phyloP scores from a whole-genome alignment of 1,140 invertebrate genomes.

The Teleopsis dalmanni region DNA sequence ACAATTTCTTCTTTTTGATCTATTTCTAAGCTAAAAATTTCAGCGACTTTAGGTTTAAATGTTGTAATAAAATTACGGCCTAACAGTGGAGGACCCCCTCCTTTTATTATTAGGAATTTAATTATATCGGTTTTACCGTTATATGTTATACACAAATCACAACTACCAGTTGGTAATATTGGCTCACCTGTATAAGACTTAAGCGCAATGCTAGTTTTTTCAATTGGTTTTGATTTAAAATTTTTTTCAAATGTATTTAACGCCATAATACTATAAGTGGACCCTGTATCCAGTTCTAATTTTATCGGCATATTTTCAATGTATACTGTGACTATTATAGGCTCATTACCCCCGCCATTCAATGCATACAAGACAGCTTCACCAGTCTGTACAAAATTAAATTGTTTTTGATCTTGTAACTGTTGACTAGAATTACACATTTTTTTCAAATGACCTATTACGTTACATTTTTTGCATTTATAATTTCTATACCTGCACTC shows the following conservation, averaged over 20 bases:
- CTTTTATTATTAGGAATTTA: constrained; percentile 19
- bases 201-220: background rate
- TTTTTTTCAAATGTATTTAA: background rate
- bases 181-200: background rate
- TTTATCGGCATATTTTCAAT: background rate
- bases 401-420: no score
- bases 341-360: background rate
- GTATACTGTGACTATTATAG: constrained; percentile 1
- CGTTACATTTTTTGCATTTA: constrained; percentile 15
- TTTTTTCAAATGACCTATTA: constrained; percentile 17
- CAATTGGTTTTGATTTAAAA: background rate
- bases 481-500: constrained; percentile 16
- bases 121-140: background rate
- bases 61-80: constrained; percentile 11
- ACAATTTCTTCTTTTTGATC: background rate
- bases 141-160: constrained; percentile 1
- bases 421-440: constrained; percentile 10
- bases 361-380: background rate
- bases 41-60: constrained; percentile 3
- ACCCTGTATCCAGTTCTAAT: constrained; percentile 6
- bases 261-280: background rate
- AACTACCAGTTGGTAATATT: background rate
- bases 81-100: constrained; percentile 20
- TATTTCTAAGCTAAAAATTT: background rate
- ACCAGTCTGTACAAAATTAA: background rate